phyloP scores from a whole-genome alignment of 2,113 vertebrate species.

The Mystacornis crossleyi region DNA sequence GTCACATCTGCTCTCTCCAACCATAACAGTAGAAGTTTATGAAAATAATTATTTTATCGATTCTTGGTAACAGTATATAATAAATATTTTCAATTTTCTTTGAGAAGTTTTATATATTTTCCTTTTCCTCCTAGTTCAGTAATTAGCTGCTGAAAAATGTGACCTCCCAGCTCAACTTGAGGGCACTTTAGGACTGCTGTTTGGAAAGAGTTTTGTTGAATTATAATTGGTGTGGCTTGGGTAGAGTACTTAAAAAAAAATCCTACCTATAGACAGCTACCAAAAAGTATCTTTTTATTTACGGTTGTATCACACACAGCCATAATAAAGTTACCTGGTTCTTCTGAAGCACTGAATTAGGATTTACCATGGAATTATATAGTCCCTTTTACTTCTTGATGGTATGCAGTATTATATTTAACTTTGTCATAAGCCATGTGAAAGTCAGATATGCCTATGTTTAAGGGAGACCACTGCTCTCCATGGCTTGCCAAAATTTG shows the following conservation, averaged over 20 bases:
- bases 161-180: neutral
- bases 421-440: neutral
- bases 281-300: neutral
- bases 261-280: neutral
- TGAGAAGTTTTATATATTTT: neutral
- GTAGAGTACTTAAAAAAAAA: neutral
- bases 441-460: neutral
- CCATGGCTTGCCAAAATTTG: neutral
- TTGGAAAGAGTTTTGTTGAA: neutral
- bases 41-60: neutral
- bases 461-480: neutral
- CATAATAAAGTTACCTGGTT: neutral
- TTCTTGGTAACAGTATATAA: neutral
- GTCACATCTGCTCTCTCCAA: neutral
- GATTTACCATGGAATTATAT: neutral
- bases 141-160: neutral
- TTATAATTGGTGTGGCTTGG: neutral
- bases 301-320: neutral
- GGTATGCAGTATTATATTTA: neutral
- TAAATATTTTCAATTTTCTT: neutral
- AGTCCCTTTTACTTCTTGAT: neutral
- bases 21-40: neutral
- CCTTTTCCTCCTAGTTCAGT: neutral
- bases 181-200: neutral
- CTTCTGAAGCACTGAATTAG: neutral